These are phyloP conservation scores for Cricetomys ansorgei DNA, from an alignment of 2,113 vertebrate species.

Conservation along the genomic window DNA sequence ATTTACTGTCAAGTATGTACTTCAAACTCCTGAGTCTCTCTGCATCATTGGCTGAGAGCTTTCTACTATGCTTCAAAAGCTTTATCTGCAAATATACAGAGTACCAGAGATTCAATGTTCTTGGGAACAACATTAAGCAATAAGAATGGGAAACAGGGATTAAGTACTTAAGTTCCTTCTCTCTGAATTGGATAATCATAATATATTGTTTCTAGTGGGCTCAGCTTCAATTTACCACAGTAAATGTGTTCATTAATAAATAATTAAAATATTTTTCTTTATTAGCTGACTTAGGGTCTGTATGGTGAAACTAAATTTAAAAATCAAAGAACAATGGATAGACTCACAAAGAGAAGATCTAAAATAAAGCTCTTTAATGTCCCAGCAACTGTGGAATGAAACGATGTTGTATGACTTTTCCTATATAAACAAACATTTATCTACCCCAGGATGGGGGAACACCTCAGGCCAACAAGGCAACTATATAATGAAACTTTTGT, in stretches of 20 bases:
- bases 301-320: not conserved
- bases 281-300: not conserved
- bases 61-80: not conserved
- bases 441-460: not conserved
- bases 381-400: too few relatives aligned
- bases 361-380: not conserved
- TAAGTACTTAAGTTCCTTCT: not conserved
- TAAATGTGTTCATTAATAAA: not conserved
- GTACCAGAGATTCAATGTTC: not conserved
- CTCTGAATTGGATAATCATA: not conserved
- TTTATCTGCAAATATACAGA: not conserved
- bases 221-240: not conserved
- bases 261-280: not conserved
- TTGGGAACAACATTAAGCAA: not conserved
- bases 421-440: not conserved
- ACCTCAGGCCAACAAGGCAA: not conserved
- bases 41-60: not conserved
- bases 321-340: not conserved
- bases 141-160: not conserved
- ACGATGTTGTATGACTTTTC: not conserved
- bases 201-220: not conserved
- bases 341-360: not conserved
- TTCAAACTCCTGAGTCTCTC: not conserved
- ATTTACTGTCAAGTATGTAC: not conserved
- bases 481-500: not conserved